Evolutionary conservation across 1,140 invertebrate species (phyloP), one percentile per base, ranked within the genome.

Genomic region (Campodea augens): DNA sequence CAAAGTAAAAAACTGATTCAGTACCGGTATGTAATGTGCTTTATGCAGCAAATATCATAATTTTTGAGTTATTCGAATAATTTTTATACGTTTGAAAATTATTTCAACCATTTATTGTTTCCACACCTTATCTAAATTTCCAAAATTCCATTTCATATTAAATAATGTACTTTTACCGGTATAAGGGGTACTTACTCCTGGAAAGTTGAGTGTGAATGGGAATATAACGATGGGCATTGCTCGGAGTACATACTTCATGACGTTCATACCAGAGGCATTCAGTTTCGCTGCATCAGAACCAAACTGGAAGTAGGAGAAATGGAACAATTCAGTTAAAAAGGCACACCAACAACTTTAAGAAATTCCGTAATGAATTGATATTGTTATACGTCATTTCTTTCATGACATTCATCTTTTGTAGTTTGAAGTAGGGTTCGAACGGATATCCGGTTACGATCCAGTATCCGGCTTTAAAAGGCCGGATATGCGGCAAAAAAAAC

Each of bases 141-240:
- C n/a, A 7, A 41, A 22, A 41, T 43, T 29, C 3, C n/a, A 5
- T 25, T 15, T 29, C 20, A 21, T 41, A 52, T 29, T 22, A 43
- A 5, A 7, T 37, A 45, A 38, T 22, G 4, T 37, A 39, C 19
- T 25, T 29, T 21, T 7, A 49, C 19, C 20, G 19, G 24, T 18
- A 25, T 40, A 36, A 32, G 21, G 18, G 7, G 21, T n/a, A 69
- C 71, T 69, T 66, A 81, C 78, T 21, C 78, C 73, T n/a, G 86
- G 78, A 56, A 96, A 95, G 57, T 88, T 81, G 21, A 88, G 71
- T 13, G 77, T 84, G 53, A 93, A 80, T 3, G 87, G 81, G 38
- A 95, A 74, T 54, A 89, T 76, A 20, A 88, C 49, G 7, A 93
- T 0, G 10, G 91, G 91, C 25, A 93, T 49, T 1, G 68, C 74